Evolutionary conservation across 2,888 invertebrate genomes (phyloP).

Genomic region (Spilarctia lutea): DNA sequence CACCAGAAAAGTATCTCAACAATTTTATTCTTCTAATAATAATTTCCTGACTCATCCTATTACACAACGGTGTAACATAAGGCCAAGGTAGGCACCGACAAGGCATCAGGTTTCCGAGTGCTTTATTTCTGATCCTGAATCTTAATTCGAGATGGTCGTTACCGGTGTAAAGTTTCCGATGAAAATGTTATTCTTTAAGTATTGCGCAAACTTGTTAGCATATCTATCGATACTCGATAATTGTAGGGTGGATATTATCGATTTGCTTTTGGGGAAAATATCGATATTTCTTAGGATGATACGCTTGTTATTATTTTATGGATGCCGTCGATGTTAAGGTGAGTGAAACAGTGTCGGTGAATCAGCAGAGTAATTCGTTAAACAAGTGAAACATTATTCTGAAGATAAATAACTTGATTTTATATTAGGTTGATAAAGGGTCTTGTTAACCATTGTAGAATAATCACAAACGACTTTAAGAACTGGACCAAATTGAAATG

Average conservation of each 20-base stretch:
- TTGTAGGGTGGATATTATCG: conserved; percentile 24
- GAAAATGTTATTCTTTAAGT: conserved; percentile 42
- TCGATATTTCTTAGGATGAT: conserved; percentile 25
- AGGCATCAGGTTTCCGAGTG: conserved; percentile 41
- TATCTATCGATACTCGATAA: conserved; percentile 50
- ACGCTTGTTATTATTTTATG: not conserved
- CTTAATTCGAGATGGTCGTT: conserved; percentile 45
- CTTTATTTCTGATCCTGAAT: conserved; percentile 41
- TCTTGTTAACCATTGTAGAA: no score
- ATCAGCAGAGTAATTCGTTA: not conserved
- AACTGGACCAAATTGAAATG: no score
- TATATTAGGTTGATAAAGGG: not conserved
- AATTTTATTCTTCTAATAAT: no score
- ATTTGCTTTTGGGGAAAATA: conserved; percentile 28
- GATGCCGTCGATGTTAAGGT: not conserved
- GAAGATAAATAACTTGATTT: not conserved
- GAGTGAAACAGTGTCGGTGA: not conserved
- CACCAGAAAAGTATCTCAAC: no score
- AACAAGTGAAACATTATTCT: not conserved
- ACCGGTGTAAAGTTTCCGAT: conserved; percentile 41
- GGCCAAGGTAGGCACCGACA: conserved; percentile 17
- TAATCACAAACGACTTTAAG: no score
- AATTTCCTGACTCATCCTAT: not conserved
- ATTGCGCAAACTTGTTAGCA: conserved; percentile 56
- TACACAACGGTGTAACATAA: conserved; percentile 45